Conservation (phyloP, 2,888 invertebrate genomes). For the Torymus auratus region DNA sequence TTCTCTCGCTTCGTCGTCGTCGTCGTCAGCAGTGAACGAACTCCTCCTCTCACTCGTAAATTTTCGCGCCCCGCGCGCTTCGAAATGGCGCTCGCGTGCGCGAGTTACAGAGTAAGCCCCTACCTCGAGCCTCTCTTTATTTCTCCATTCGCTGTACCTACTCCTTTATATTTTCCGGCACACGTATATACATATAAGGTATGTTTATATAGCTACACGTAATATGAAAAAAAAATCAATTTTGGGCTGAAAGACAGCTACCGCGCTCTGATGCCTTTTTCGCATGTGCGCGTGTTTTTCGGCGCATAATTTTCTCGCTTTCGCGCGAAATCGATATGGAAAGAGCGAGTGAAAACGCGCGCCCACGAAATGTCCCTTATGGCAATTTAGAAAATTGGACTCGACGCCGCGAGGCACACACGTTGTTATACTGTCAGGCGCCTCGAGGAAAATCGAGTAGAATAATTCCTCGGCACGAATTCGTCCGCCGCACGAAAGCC, state of each 20-base stretch:
- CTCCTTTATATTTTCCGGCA: too few species aligned
- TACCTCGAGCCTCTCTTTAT: too few species aligned
- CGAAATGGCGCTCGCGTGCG: constrained; percentile 40
- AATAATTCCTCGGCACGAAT: constrained; percentile 22
- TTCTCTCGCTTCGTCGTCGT: not conserved
- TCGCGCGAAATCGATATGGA: too few species aligned
- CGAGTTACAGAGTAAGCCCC: not conserved
- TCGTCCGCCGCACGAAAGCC: not conserved
- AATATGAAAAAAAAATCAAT: too few species aligned
- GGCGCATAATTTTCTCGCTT: too few species aligned
- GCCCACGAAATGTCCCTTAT: not conserved
- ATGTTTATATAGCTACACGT: too few species aligned
- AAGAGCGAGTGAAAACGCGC: too few species aligned
- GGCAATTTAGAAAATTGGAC: constrained; percentile 42
- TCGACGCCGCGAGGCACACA: not conserved
- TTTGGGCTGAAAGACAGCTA: too few species aligned
- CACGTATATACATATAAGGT: too few species aligned
- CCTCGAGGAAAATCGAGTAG: constrained; percentile 12
- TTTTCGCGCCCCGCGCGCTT: constrained; percentile 51
- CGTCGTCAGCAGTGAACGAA: not conserved
- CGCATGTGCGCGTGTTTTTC: too few species aligned
- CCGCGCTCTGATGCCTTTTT: too few species aligned
- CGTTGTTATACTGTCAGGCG: not conserved
- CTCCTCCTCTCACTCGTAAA: constrained; percentile 61
- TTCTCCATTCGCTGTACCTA: too few species aligned